Base-by-base conservation (phyloP, 2,113 vertebrate species). In the Muntiacus muntjak region DNA sequence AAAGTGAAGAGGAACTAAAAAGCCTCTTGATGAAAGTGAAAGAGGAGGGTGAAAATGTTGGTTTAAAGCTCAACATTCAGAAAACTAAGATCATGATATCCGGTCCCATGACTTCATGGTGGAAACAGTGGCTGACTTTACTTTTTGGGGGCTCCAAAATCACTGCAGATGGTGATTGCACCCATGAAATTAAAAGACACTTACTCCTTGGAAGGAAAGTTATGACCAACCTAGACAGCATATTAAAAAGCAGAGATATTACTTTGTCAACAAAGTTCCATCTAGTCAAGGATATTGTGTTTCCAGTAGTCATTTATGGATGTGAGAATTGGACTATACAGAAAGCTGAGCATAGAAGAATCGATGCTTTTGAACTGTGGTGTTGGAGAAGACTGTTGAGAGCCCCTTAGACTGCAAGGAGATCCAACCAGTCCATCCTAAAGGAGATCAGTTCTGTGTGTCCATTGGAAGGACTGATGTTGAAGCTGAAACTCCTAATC, bases 61-160 rank as follows among this genome's bases (percentile, higher is more conserved):
- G 17, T 5, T 71, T 36, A 6, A 36, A 23, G n/a, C n/a, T 36
- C 4, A 36, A 71, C 64, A 36, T 71, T 36, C n/a, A 71, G 64
- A 36, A 71, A 71, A 36, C 19, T 11, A 71, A 71, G 64, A 36
- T 36, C 10, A 71, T 23, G 17, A n/a, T n/a, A 12, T 36, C 64
- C 1, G 1, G 19, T 23, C 19, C n/a, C 64, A 36, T 71, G 17
- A 71, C n/a, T 23, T 36, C 64, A 71, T 71, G 19, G 30, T 67
- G 33, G 17, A 21, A 67, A 67, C n/a, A 71, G 19, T 71, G 19
- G 17, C 64, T 21, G n/a, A 71, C n/a, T 71, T 36, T 71, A 71
- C 36, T 36, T 36, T 71, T 0, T 0, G 0, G 17, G 17, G 62
- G 30, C n/a, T 36, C n/a, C n/a, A 71, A 11, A 36, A 36, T 71